Base-by-base conservation (phyloP, 2,113 vertebrate genomes). In the Tiliqua scincoides region DNA sequence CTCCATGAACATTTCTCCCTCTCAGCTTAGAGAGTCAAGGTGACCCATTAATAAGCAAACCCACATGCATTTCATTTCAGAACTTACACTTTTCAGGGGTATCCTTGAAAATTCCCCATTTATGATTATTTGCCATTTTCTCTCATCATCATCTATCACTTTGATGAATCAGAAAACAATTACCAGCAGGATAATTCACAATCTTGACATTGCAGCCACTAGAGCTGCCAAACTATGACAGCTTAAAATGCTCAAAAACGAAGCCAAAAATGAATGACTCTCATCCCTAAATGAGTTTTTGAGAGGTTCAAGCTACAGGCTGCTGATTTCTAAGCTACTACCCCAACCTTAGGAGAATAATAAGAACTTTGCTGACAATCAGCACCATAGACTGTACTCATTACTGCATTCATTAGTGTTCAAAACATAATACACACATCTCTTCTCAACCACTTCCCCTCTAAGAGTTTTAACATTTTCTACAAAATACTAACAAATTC, bases 161-260 rank as follows among this genome's bases (percentile, higher is more conserved):
- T 87, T 94, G 93, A 94, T 94, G 91, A 95, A 95, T 95, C 92
- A 93, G 95, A 94, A 94, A 93, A 93, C 94, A 95, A 95, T 95
- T 95, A 95, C 93, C 90, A 37, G 91, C 91, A 94, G 93, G 93
- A 94, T 95, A 91, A 95, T 95, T 94, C 95, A 92, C 90, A 93
- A 95, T 93, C 94, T 93, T 94, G 93, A 94, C 94, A 94, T 84
- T 84, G 91, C 92, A 93, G 93, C 94, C 90, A 91, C 94, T 84
- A 94, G 93, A 94, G 91, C 93, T 94, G 94, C 94, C 94, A 94
- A 94, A 91, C 90, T 92, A 91, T 90, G 94, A 95, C 95, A 95
- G 94, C 91, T 95, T 92, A 95, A 92, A 95, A 95, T 90, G 93
- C 91, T 94, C 79, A 84, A 94, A 93, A 90, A 89, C 21, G 79